Evolutionary conservation across 2,113 vertebrate species (phyloP).

Genomic region (Cyprinodon tularosa): DNA sequence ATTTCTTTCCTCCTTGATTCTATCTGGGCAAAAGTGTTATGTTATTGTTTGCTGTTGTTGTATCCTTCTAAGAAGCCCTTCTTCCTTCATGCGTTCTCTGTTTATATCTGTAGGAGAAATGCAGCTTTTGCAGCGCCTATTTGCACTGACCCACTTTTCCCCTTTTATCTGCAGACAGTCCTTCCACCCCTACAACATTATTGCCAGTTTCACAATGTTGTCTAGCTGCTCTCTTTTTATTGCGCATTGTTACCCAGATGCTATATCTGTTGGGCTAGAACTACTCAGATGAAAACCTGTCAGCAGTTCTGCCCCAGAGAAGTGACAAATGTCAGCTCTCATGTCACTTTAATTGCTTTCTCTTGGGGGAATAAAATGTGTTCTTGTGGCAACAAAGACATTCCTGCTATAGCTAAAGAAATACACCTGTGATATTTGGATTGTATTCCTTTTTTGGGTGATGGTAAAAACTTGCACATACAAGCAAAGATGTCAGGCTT

Average conservation of each 20-base stretch:
- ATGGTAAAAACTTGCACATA: background rate
- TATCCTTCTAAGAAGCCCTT: background rate
- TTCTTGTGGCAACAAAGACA: constrained; percentile 9
- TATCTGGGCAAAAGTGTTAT: background rate
- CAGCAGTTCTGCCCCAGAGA: constrained; percentile 2
- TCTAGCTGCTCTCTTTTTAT: constrained; percentile 22
- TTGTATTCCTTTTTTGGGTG: background rate
- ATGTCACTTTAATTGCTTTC: constrained; percentile 19
- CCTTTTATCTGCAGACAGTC: constrained; percentile 18
- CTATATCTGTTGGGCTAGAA: constrained; percentile 5
- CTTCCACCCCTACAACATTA: constrained; percentile 16
- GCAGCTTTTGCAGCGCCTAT: background rate
- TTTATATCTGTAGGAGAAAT: constrained; percentile 20
- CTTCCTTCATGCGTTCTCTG: background rate
- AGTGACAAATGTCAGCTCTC: constrained; percentile 28
- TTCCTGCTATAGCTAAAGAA: background rate
- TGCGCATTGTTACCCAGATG: constrained; percentile 12
- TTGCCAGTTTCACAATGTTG: constrained; percentile 11
- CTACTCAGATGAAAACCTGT: constrained; percentile 3
- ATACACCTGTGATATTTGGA: background rate
- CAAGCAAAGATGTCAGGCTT: no score
- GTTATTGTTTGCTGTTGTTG: background rate
- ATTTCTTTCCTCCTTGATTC: constrained; percentile 25
- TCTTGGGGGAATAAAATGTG: constrained; percentile 3
- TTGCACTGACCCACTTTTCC: constrained; percentile 48